phyloP scores from a whole-genome alignment of 1,140 invertebrate species.

The Sipha flava region DNA sequence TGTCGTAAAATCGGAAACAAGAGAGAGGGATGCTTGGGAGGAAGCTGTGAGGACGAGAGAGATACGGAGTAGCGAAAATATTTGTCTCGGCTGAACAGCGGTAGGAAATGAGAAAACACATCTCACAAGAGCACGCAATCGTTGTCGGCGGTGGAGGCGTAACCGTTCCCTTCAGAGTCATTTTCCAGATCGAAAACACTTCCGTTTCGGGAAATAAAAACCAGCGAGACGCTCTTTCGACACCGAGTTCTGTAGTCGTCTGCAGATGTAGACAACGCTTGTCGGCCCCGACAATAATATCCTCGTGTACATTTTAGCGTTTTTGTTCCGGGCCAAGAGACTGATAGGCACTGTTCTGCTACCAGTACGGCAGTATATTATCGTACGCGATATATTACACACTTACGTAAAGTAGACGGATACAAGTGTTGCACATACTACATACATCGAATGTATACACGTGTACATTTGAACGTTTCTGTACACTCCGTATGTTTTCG shows the following conservation, averaged over 20 bases:
- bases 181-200: constrained; percentile 21
- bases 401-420: not conserved
- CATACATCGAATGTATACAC: not conserved
- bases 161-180: constrained; percentile 16
- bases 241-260: not conserved
- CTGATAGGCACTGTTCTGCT: not conserved
- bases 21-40: no score
- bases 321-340: not conserved
- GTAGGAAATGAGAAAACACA: no score
- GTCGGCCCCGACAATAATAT: not conserved
- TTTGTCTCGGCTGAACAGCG: no score
- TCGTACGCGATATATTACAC: not conserved
- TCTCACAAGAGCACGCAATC: not conserved
- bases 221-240: not conserved
- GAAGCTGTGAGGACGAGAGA: no score
- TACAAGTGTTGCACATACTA: not conserved
- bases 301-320: not conserved
- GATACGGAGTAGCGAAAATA: no score
- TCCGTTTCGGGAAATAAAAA: constrained; percentile 14
- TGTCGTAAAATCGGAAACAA: not conserved
- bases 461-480: no score
- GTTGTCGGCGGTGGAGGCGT: not conserved
- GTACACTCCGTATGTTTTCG: no score
- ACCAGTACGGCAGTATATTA: no score
- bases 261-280: not conserved